Percentiles rank a stretch among this genome's conserved stretches.
These are phyloP conservation scores for Malurus alboscapulatus DNA, from an alignment of 2,113 vertebrate genomes.

Conservation along the genomic window DNA sequence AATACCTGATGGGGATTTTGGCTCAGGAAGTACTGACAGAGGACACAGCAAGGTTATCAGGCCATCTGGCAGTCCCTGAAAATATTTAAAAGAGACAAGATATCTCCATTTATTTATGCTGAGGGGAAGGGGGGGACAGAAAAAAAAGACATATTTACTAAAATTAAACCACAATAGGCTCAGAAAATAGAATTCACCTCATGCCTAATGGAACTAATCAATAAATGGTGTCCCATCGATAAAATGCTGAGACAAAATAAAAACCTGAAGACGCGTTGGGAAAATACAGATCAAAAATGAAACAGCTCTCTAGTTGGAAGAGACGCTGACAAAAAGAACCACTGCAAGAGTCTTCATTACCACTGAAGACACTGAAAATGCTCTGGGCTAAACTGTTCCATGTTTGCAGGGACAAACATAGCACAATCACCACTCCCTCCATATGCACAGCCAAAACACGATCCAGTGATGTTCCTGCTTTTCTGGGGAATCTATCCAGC, in stretches of 20 bases:
- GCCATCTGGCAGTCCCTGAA: not conserved
- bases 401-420: not conserved
- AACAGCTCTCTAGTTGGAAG: not conserved
- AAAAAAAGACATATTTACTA: not conserved
- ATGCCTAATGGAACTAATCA: not conserved
- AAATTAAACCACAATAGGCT: not conserved
- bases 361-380: not conserved
- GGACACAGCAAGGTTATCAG: not conserved
- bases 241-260: not conserved
- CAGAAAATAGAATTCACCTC: not conserved
- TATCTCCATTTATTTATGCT: not conserved
- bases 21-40: not conserved
- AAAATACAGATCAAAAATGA: not conserved
- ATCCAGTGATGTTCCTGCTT: not conserved
- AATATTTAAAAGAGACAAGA: not conserved
- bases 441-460: fast-evolving
- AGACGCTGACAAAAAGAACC: not conserved
- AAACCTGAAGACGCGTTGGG: not conserved
- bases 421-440: not conserved
- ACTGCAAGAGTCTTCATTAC: not conserved
- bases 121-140: fast-evolving
- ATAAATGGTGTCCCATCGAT: not conserved
- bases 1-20: not conserved
- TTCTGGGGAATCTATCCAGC: not conserved
- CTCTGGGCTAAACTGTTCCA: not conserved